phyloP scores from a whole-genome alignment of 2,113 vertebrate species.

The Thryonomys swinderianus region DNA sequence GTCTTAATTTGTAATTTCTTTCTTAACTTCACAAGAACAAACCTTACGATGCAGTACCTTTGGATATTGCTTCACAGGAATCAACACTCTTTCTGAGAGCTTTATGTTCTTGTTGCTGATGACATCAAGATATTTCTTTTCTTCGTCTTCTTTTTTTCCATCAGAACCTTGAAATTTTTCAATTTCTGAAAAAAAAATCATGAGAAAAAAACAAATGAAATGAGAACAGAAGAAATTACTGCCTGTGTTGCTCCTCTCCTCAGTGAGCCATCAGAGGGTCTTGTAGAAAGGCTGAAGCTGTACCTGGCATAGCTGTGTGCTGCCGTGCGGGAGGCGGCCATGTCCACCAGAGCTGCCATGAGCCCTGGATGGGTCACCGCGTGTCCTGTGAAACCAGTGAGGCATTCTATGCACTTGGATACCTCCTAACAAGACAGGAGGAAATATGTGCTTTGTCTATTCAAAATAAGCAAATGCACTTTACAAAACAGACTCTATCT shows the following conservation, averaged over 20 bases:
- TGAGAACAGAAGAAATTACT: background rate
- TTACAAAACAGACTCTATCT: background rate
- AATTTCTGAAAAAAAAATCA: constrained; percentile 91
- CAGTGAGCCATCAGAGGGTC: background rate
- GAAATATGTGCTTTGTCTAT: background rate
- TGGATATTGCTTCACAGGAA: constrained; percentile 98
- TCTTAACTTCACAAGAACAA: background rate
- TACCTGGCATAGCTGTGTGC: background rate
- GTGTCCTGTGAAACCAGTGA: background rate
- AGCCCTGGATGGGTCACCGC: background rate
- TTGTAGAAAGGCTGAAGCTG: background rate
- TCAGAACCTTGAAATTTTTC: constrained; percentile 96
- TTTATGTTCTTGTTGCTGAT: constrained; percentile 99
- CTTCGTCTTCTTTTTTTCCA: constrained; percentile 94
- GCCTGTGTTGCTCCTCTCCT: background rate
- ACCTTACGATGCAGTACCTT: constrained; percentile 90
- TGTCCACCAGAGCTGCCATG: background rate
- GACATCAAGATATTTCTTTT: constrained; percentile 98
- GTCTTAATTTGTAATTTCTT: background rate
- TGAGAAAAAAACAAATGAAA: constrained; percentile 60
- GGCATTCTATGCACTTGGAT: background rate
- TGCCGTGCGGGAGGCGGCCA: background rate
- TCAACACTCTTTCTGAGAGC: constrained; percentile 97
- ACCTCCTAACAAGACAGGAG: background rate
- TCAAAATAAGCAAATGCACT: background rate